These are phyloP conservation scores for Agapornis roseicollis DNA, from an alignment of 2,113 vertebrate species.

Conservation along the genomic window DNA sequence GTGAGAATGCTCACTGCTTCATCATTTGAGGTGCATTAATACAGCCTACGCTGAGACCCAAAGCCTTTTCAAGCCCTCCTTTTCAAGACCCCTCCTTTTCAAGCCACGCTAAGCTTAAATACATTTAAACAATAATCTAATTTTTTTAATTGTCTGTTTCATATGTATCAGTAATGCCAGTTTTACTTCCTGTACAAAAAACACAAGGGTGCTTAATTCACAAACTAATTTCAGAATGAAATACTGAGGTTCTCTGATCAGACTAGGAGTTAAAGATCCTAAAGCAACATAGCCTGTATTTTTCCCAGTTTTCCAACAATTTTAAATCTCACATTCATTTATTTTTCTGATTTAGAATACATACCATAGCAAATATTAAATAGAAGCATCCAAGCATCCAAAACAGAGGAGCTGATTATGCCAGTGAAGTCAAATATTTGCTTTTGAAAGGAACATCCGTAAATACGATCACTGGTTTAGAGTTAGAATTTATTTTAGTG, in stretches of 20 bases:
- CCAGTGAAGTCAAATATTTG: background rate
- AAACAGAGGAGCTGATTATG: background rate
- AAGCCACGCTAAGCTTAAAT: background rate
- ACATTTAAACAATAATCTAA: fast-evolving
- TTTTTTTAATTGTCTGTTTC: background rate
- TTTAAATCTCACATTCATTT: background rate
- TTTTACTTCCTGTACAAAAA: background rate
- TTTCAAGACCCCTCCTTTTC: background rate
- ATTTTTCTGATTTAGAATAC: background rate
- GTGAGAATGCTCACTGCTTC: background rate
- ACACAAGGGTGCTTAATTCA: fast-evolving
- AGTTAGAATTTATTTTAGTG: background rate
- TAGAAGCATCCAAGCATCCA: background rate
- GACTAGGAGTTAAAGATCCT: background rate
- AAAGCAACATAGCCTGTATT: fast-evolving
- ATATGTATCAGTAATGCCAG: background rate
- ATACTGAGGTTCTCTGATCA: background rate
- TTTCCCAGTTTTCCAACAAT: background rate
- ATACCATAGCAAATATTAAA: background rate
- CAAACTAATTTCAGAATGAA: background rate
- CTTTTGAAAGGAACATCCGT: background rate
- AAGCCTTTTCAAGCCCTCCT: background rate
- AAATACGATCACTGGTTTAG: background rate
- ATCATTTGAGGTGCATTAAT: background rate
- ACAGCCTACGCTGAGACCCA: fast-evolving